phyloP scores from a whole-genome alignment of 2,888 invertebrate species.

The Calameuta idolon region DNA sequence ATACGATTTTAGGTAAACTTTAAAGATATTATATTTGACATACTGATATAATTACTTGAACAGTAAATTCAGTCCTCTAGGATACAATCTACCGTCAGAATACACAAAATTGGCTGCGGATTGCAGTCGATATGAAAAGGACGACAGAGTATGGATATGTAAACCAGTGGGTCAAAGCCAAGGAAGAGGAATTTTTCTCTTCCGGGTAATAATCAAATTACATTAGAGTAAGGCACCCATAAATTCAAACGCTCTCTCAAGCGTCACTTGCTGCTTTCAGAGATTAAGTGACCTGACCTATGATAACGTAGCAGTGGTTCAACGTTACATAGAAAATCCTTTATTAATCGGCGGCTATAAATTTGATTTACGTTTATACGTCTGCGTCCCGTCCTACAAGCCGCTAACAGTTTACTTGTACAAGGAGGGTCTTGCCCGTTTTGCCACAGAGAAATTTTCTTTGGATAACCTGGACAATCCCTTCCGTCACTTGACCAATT shows the following conservation, averaged over 20 bases:
- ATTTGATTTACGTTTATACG: constrained; percentile 91
- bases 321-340: constrained; percentile 83
- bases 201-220: constrained; percentile 71
- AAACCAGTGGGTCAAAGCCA: constrained; percentile 90
- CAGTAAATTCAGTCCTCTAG: constrained; percentile 74
- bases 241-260: neutral
- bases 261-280: constrained; percentile 67
- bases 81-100: constrained; percentile 85
- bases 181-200: constrained; percentile 85
- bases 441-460: constrained; percentile 88
- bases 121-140: constrained; percentile 72
- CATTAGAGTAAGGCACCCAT: neutral
- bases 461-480: constrained; percentile 85
- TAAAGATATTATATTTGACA: neutral
- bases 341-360: constrained; percentile 89
- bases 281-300: constrained; percentile 82
- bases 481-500: constrained; percentile 91
- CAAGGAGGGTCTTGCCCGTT: constrained; percentile 85
- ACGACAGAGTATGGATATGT: constrained; percentile 81
- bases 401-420: constrained; percentile 91
- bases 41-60: constrained; percentile 1
- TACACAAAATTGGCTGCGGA: constrained; percentile 87
- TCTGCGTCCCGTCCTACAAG: constrained; percentile 87
- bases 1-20: constrained; percentile 82
- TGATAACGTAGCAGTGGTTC: constrained; percentile 83